Percentiles rank a stretch among this genome's conserved stretches.
These are phyloP conservation scores for Mythimna lalbum DNA, from an alignment of 2,888 invertebrate species.

Conservation along the genomic window DNA sequence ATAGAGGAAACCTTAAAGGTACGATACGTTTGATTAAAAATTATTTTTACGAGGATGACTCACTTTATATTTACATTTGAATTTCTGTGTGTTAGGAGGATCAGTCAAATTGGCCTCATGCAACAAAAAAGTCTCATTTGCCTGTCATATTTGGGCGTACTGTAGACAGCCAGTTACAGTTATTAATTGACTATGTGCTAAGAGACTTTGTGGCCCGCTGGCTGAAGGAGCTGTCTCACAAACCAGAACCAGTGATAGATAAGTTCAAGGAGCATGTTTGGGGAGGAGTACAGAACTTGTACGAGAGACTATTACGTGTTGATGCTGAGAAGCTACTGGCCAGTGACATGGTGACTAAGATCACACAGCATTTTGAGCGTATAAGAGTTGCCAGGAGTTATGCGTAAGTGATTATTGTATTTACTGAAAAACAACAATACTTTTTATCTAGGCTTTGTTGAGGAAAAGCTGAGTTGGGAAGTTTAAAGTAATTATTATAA, in stretches of 20 bases:
- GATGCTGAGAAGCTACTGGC: constrained; percentile 96
- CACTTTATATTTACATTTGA: constrained; percentile 4
- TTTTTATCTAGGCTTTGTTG: background rate
- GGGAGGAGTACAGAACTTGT: constrained; percentile 94
- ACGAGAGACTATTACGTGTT: constrained; percentile 93
- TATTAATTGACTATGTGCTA: constrained; percentile 94
- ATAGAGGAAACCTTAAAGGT: constrained; percentile 92
- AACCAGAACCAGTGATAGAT: constrained; percentile 92
- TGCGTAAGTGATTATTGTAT: constrained; percentile 90
- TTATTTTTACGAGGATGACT: background rate
- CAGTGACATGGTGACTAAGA: constrained; percentile 94
- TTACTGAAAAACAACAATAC: background rate
- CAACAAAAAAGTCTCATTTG: constrained; percentile 89
- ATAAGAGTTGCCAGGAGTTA: constrained; percentile 94
- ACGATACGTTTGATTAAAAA: constrained; percentile 25
- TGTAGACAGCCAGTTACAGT: constrained; percentile 95
- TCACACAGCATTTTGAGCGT: constrained; percentile 96
- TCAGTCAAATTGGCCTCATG: constrained; percentile 81
- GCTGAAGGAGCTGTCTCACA: constrained; percentile 93
- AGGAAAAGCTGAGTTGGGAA: background rate
- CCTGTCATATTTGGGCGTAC: constrained; percentile 96
- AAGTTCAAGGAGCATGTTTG: constrained; percentile 95
- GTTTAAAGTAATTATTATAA: background rate
- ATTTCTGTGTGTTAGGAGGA: constrained; percentile 78
- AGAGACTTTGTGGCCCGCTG: constrained; percentile 95